A percentile compares a stretch with the other conserved stretches of the same genome.
Conservation (phyloP, 2,797 vertebrate species). For the Gambelia wislizenii region DNA sequence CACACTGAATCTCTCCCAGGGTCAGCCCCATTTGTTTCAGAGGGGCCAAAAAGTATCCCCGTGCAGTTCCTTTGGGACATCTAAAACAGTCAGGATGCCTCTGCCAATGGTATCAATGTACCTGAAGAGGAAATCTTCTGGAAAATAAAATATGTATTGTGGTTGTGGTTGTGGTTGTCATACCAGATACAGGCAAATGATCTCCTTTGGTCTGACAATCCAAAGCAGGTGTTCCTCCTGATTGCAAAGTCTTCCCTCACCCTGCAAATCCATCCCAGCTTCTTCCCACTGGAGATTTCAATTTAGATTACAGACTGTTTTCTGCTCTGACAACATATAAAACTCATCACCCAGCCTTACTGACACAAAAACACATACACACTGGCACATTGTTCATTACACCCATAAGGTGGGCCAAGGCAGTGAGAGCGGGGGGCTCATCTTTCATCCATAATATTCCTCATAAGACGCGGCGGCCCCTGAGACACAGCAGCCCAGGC, state of each 20-base stretch:
- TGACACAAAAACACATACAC: not conserved
- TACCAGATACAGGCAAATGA: not conserved
- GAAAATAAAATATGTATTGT: not conserved
- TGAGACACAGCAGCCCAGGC: not conserved
- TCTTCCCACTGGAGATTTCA: conserved; percentile 21
- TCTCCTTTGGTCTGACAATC: conserved; percentile 4
- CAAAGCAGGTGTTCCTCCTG: not conserved
- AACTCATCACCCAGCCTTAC: not conserved
- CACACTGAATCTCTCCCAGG: too few species aligned
- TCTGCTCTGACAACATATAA: not conserved
- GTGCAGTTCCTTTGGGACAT: not conserved
- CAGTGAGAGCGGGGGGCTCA: too few species aligned
- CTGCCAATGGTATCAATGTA: not conserved
- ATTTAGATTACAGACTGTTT: conserved; percentile 21
- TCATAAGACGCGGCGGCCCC: not conserved
- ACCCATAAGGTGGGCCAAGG: not conserved
- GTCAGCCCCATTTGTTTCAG: too few species aligned
- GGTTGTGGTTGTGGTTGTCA: not conserved
- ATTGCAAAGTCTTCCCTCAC: not conserved
- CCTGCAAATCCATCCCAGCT: not conserved
- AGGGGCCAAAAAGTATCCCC: too few species aligned
- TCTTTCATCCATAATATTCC: not conserved
- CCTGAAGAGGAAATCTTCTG: not conserved
- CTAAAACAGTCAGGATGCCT: too few species aligned
- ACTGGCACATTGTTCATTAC: not conserved